Base-by-base conservation (phyloP, 1,140 invertebrate genomes). In the Aleiodes sp. region DNA sequence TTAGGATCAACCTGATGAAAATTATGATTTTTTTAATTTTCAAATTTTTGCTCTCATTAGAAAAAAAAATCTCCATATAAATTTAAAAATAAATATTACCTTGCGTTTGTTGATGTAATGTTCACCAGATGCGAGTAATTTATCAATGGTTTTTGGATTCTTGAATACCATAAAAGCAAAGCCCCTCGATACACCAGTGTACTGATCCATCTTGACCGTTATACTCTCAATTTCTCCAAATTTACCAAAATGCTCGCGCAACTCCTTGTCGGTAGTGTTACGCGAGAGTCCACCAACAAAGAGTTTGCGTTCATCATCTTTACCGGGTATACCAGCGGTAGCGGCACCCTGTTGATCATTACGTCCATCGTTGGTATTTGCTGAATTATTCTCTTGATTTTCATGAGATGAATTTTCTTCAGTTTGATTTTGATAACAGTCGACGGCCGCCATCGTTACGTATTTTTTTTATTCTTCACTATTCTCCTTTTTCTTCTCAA, bases 111-210 rank as follows among this genome's bases (percentile, higher is more conserved):
- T 90, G 75, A 92, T 89, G 68, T 87, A 88, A 79, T 91, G 90
- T 33, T 88, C 87, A 12, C 87, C 87, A 16, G 83, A 83, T 28
- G 84, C 84, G 14, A 89, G 76, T 9, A 90, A 83, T 79, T 90
- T 88, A 73, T 92, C 90, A 61, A 92, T 88, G 41, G 88, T 84
- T 70, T 89, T 88, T 16, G 89, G 84, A 73, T 85, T 85, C 56
- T 88, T 87, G 79, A 92, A 92, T 37, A 91, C 89, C 73, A 92
- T 88, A 79, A 93, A 93, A 19, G 90, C 91, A 80, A 93, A 92
- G 8, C 91, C 91, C 77, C 91, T 81, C 2, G 89, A 89, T 65
- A 89, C 79, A 31, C 90, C 89, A 66, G 90, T 91, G 61, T 88
- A 87, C 0, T 89, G 88, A 75, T 92, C 90, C 66, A 88, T 89